Conservation (phyloP, 2,888 invertebrate species). For the Marasmarcha lunaedactyla region DNA sequence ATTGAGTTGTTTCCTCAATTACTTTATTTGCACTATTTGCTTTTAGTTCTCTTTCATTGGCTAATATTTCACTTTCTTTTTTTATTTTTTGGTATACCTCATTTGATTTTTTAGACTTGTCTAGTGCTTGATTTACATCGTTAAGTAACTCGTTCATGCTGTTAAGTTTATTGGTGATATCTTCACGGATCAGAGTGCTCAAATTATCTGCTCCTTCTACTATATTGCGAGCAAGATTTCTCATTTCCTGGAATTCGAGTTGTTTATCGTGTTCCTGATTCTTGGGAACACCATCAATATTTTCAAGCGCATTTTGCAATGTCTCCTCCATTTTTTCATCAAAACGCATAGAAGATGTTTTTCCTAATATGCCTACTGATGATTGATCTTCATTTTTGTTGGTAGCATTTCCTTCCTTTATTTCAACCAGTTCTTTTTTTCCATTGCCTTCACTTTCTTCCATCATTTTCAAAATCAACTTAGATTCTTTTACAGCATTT, state of each 20-base stretch:
- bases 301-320: slow-evolving; percentile 34
- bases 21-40: slow-evolving; percentile 12
- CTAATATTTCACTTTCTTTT: slow-evolving; percentile 27
- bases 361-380: too few species aligned
- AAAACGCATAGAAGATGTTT: slow-evolving; percentile 11
- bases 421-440: too few species aligned
- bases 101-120: slow-evolving; percentile 51
- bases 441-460: too few species aligned
- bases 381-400: not conserved
- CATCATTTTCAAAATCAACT: too few species aligned
- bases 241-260: slow-evolving; percentile 52
- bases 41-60: slow-evolving; percentile 14
- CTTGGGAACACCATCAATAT: slow-evolving; percentile 32
- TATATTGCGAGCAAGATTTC: slow-evolving; percentile 43
- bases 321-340: slow-evolving; percentile 41
- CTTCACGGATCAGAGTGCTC: slow-evolving; percentile 51
- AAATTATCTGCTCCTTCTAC: slow-evolving; percentile 57
- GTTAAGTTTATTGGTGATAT: slow-evolving; percentile 59
- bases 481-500: too few species aligned
- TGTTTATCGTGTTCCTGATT: slow-evolving; percentile 33
- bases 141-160: slow-evolving; percentile 58
- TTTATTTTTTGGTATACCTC: slow-evolving; percentile 44
- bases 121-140: slow-evolving; percentile 54
- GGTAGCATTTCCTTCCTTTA: not conserved
- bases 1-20: slow-evolving; percentile 6